Evolutionary conservation across 2,113 vertebrate species (phyloP).

Genomic region (Entelurus aequoreus): DNA sequence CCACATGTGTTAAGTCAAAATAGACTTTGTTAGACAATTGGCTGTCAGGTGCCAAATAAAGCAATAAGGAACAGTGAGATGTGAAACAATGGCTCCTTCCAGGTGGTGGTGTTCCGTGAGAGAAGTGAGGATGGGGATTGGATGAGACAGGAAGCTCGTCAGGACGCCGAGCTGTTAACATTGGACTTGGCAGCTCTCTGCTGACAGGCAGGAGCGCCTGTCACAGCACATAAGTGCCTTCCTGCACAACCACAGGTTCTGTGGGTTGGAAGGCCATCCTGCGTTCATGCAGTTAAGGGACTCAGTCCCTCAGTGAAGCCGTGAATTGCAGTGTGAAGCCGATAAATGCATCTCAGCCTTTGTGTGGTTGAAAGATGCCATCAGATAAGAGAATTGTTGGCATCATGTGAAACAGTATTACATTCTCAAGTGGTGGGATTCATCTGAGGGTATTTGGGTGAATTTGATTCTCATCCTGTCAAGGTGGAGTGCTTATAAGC

Average conservation of each 20-base stretch:
- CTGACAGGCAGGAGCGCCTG: slow-evolving; percentile 63
- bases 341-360: slow-evolving; percentile 38
- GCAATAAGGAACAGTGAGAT: slow-evolving; percentile 45
- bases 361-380: slow-evolving; percentile 31
- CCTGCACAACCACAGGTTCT: slow-evolving; percentile 38
- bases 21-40: slow-evolving; percentile 30
- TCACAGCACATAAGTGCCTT: slow-evolving; percentile 58
- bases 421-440: too few species aligned
- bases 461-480: too few species aligned
- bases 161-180: slow-evolving; percentile 57
- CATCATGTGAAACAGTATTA: not conserved
- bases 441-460: too few species aligned
- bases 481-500: too few species aligned
- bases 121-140: slow-evolving; percentile 53
- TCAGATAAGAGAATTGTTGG: slow-evolving; percentile 37
- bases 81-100: slow-evolving; percentile 57
- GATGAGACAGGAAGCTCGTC: slow-evolving; percentile 62
- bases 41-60: slow-evolving; percentile 42
- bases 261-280: slow-evolving; percentile 38
- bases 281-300: not conserved
- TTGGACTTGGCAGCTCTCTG: slow-evolving; percentile 67
- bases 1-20: slow-evolving; percentile 10
- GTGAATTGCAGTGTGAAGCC: slow-evolving; percentile 17
- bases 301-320: slow-evolving; percentile 15
- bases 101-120: slow-evolving; percentile 53